Conservation (phyloP, 2,113 vertebrate genomes). For the Centropus bengalensis region DNA sequence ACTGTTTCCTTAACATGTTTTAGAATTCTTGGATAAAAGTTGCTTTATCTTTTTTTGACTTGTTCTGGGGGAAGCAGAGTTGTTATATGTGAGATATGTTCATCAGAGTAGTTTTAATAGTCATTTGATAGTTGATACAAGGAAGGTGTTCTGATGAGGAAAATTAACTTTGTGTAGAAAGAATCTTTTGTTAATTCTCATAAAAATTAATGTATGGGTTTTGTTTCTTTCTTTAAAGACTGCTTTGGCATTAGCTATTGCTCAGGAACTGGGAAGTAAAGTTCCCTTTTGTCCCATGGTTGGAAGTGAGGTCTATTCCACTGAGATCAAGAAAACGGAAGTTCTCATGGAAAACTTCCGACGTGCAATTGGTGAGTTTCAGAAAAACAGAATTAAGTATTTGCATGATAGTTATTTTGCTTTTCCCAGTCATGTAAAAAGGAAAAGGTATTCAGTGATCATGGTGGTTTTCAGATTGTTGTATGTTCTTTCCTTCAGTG, state of each 20-base stretch:
- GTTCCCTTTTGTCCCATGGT: slow-evolving; percentile 99
- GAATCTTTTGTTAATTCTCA: not conserved
- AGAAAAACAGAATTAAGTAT: not conserved
- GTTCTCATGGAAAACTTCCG: slow-evolving; percentile 99
- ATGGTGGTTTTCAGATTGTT: not conserved
- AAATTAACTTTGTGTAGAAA: not conserved
- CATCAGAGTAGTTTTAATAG: not conserved
- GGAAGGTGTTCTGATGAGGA: not conserved
- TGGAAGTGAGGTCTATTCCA: slow-evolving; percentile 97
- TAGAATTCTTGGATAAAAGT: not conserved
- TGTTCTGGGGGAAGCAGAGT: not conserved
- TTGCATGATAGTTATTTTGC: not conserved
- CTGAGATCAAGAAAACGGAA: slow-evolving; percentile 99
- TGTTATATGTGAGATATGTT: not conserved
- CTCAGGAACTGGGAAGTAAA: slow-evolving; percentile 97
- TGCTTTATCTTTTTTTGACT: not conserved
- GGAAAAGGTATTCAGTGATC: not conserved
- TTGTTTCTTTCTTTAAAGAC: slow-evolving; percentile 76
- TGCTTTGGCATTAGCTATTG: slow-evolving; percentile 93
- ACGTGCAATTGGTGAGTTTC: slow-evolving; percentile 92
- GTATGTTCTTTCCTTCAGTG: not conserved
- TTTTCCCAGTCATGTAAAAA: not conserved
- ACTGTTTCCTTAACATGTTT: not conserved
- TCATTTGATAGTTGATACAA: not conserved
- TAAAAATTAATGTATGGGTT: not conserved